Evolutionary conservation across 2,113 vertebrate genomes (phyloP).

Genomic region (Nicator chloris): DNA sequence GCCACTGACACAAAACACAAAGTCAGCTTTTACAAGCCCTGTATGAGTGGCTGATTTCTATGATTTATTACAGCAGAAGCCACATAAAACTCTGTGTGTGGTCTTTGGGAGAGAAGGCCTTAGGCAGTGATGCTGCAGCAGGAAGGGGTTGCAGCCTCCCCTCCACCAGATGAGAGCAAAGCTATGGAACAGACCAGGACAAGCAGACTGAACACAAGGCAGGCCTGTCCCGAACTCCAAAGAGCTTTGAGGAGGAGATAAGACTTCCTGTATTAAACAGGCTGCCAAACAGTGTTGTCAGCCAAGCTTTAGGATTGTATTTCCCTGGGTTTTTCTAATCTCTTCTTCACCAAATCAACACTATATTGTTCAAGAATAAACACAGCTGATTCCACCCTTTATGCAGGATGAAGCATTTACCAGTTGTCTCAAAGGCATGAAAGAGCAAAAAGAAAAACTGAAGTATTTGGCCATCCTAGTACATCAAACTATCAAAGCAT

Average conservation of each 20-base stretch:
- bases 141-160: neutral
- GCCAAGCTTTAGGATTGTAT: neutral
- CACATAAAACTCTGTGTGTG: neutral
- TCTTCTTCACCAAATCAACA: neutral
- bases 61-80: neutral
- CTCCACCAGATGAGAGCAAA: neutral
- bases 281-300: neutral
- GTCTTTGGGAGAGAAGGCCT: neutral
- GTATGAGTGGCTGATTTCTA: neutral
- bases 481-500: neutral
- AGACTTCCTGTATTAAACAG: neutral
- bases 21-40: neutral
- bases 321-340: neutral
- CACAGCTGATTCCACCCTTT: neutral
- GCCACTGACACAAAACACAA: neutral
- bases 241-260: neutral
- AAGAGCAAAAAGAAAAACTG: neutral
- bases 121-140: neutral
- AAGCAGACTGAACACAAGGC: neutral
- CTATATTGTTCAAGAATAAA: neutral
- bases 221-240: neutral
- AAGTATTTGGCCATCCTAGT: neutral
- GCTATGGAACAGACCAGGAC: neutral
- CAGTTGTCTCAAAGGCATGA: neutral
- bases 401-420: neutral